phyloP scores from a whole-genome alignment of 2,113 vertebrate species.

The Brachyhypopomus occidentalis region DNA sequence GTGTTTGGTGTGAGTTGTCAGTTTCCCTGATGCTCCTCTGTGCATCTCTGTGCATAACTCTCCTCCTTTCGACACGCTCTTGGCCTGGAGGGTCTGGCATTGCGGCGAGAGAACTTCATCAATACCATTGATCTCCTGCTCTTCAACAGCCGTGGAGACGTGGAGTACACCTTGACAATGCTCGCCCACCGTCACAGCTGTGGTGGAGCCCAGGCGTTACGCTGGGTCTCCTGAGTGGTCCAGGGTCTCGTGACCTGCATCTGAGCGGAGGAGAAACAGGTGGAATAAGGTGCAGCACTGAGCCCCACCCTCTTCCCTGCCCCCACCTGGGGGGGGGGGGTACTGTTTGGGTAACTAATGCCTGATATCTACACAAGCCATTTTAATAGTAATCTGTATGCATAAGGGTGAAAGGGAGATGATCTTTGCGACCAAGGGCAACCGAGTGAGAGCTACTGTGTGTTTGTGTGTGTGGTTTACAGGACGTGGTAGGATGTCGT shows the following conservation, averaged over 20 bases:
- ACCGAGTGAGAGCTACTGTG: constrained; percentile 20
- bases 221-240: constrained; percentile 44
- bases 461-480: not conserved
- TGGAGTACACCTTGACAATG: constrained; percentile 63
- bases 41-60: too few relatives aligned
- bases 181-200: constrained; percentile 31
- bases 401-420: constrained; percentile 29
- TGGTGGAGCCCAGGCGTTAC: constrained; percentile 40
- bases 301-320: constrained; percentile 2
- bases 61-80: not conserved
- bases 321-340: constrained; percentile 50
- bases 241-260: constrained; percentile 60
- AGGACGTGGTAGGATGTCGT: not conserved
- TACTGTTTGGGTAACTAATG: constrained; percentile 65
- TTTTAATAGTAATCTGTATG: constrained; percentile 60
- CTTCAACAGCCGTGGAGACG: constrained; percentile 60
- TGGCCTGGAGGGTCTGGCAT: not conserved
- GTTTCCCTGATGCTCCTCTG: too few relatives aligned
- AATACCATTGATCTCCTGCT: constrained; percentile 69
- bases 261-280: constrained; percentile 57
- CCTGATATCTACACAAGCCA: constrained; percentile 51
- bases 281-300: constrained; percentile 50
- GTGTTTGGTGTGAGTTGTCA: too few relatives aligned
- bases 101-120: constrained; percentile 59
- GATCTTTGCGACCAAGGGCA: constrained; percentile 50